Conservation (phyloP, 2,888 invertebrate genomes). For the Drosophila tanythrix region DNA sequence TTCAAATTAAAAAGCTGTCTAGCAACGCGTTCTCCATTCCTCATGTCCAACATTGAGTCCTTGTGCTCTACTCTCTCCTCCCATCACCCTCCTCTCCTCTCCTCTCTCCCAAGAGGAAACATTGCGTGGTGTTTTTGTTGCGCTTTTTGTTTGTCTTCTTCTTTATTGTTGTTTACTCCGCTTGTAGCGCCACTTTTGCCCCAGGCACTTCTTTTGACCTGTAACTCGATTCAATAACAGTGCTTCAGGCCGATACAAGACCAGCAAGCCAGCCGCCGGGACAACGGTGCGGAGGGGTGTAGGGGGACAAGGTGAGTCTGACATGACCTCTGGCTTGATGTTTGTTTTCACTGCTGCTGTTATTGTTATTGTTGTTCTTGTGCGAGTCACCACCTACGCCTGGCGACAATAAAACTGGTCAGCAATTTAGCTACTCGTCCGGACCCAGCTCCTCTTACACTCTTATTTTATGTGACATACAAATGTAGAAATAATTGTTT, state of each 20-base stretch:
- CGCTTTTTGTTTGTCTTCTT: conserved; percentile 78
- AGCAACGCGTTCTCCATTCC: conserved; percentile 73
- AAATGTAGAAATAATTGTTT: too few species aligned
- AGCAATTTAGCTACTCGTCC: neutral
- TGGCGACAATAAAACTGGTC: conserved; percentile 32
- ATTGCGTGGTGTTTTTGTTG: conserved; percentile 49
- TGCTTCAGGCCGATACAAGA: conserved; percentile 28
- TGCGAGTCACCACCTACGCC: conserved; percentile 40
- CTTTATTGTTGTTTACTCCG: conserved; percentile 79
- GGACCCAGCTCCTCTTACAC: conserved; percentile 4
- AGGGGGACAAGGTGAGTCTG: conserved; percentile 3
- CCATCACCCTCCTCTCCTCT: neutral
- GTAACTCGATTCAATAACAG: conserved; percentile 75
- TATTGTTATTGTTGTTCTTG: conserved; percentile 23
- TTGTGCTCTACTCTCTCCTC: neutral
- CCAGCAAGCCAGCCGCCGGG: conserved; percentile 6
- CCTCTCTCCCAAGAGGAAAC: neutral
- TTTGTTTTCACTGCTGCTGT: conserved; percentile 23
- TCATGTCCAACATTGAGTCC: conserved; percentile 54
- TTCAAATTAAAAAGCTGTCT: conserved; percentile 81
- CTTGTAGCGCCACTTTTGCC: conserved; percentile 65
- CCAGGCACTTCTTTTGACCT: conserved; percentile 73
- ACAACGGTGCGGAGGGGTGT: neutral
- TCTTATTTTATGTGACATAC: neutral
- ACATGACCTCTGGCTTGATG: conserved; percentile 54